phyloP scores from a whole-genome alignment of 2,113 vertebrate genomes.

The Martes martes region DNA sequence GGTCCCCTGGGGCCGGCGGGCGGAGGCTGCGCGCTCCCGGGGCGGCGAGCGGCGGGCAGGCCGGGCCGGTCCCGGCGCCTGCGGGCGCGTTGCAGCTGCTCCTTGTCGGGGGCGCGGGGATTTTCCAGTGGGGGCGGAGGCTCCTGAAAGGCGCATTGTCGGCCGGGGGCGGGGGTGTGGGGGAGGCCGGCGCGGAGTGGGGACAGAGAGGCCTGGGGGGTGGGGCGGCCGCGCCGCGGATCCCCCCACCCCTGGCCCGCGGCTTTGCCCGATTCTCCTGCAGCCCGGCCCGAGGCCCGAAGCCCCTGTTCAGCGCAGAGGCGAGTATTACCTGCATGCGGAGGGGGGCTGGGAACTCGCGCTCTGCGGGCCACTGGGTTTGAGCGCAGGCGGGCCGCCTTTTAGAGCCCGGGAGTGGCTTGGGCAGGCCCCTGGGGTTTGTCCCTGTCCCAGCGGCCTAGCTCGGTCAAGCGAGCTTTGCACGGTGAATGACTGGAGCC shows the following conservation, averaged over 20 bases:
- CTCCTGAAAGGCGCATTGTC: slow-evolving; percentile 79
- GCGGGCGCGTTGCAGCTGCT: slow-evolving; percentile 60
- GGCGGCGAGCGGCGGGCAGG: neutral
- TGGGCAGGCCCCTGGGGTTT: neutral
- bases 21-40: neutral
- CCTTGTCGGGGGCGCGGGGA: slow-evolving; percentile 67
- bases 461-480: neutral
- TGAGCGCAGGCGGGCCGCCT: neutral
- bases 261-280: neutral
- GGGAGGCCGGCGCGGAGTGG: neutral
- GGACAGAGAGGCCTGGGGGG: neutral
- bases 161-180: slow-evolving; percentile 2
- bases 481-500: neutral
- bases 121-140: slow-evolving; percentile 77
- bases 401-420: neutral
- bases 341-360: neutral
- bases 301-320: neutral
- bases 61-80: neutral
- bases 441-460: neutral
- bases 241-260: neutral
- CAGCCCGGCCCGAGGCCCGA: neutral
- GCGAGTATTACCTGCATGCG: neutral
- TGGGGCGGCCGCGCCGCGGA: neutral
- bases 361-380: neutral
- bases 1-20: neutral